Evolutionary conservation across 2,888 invertebrate species (phyloP), one percentile per base, ranked within the genome.

Genomic region (Conus canariensis): DNA sequence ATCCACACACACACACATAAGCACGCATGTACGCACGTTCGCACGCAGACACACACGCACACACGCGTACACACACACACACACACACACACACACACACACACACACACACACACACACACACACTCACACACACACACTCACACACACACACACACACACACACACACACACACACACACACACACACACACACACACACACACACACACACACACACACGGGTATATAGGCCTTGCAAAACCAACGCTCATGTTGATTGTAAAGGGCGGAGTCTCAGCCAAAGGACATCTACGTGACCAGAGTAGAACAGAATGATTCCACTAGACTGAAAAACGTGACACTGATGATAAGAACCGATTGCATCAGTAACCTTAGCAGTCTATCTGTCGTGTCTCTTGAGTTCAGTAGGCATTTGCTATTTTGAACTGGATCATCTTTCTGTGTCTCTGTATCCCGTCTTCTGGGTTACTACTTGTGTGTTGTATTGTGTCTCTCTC

Each of bases 131-230:
- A 4, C 70, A 70, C 70, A 70, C 70, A 19, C 70, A 22, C 22
- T 1, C 22, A 22, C 22, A 22, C 70, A 70, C 70, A 70, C 22
- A 22, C 70, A 70, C 70, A 70, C 70, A 70, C 70, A 70, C 70
- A 22, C 70, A 70, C 70, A 70, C 70, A 70, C 70, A 70, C 22
- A 70, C 70, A 70, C 70, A 70, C 70, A 70, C 70, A 70, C 70
- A 70, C 22, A 70, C 70, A 70, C 70, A 70, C 70, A 22, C 70
- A 70, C 70, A 70, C 70, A 70, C 70, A 70, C 22, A 70, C 70
- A 70, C 70, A 70, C 70, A 70, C 70, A 70, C 70, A 70, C 22
- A 70, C 70, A 70, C 70, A 22, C 70, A 70, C 70, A 22, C 70
- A 19, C 22, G 70, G 19, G 22, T 19, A 70, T 19, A 14, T 19